A percentile compares a stretch with the other conserved stretches of the same genome.
phyloP scores from a whole-genome alignment of 2,797 vertebrate genomes.

The Mormyrus hasselquistii region DNA sequence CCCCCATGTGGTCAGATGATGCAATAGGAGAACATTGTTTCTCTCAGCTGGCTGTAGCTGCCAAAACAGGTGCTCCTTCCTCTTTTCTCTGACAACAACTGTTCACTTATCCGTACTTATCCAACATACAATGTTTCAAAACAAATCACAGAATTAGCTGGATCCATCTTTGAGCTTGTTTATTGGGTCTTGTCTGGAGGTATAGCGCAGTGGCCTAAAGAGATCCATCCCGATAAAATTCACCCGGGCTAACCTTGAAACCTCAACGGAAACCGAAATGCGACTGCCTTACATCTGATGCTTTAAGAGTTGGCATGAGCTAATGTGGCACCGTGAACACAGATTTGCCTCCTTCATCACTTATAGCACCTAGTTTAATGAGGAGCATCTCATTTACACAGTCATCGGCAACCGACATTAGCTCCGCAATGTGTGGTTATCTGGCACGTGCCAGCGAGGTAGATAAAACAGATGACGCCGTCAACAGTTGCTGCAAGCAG shows the following conservation, averaged over 20 bases:
- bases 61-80: neutral
- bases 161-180: neutral
- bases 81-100: neutral
- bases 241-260: neutral
- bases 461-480: neutral
- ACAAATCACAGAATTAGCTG: neutral
- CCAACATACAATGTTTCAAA: neutral
- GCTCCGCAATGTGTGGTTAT: neutral
- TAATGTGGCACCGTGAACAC: neutral
- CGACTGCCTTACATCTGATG: neutral
- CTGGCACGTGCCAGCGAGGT: neutral
- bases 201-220: neutral
- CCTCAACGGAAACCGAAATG: neutral
- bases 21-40: neutral
- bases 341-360: neutral
- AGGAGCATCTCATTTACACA: neutral
- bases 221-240: neutral
- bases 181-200: neutral
- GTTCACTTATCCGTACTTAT: neutral
- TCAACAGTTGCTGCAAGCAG: neutral
- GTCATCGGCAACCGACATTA: neutral
- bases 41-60: neutral
- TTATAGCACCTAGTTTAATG: constrained; percentile 9
- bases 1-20: neutral
- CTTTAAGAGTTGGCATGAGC: neutral